Evolutionary conservation across 2,113 vertebrate genomes (phyloP).

Genomic region (Calyptommatus sinebrachiatus): DNA sequence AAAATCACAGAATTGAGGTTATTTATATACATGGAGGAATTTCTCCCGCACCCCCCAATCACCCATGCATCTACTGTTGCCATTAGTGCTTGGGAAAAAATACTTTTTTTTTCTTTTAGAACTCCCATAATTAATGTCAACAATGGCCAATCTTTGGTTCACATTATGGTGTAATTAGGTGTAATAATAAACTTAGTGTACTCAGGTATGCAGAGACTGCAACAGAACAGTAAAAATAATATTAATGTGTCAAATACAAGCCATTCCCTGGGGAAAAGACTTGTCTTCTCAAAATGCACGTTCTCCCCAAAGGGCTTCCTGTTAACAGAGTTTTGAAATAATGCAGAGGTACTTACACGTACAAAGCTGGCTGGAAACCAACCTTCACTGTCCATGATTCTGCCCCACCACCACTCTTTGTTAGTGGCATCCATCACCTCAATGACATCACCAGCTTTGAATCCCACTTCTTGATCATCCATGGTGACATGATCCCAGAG

Average conservation of each 20-base stretch:
- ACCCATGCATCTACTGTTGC: too few relatives aligned
- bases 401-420: slow-evolving; percentile 98
- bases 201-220: not conserved
- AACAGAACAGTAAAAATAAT: not conserved
- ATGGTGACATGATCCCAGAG: slow-evolving; percentile 98
- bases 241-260: not conserved
- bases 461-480: slow-evolving; percentile 96
- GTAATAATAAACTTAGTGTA: not conserved
- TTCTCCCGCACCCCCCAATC: too few relatives aligned
- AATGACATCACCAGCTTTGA: slow-evolving; percentile 93
- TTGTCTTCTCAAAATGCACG: not conserved
- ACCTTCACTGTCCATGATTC: slow-evolving; percentile 88
- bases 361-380: slow-evolving; percentile 98
- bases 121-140: too few relatives aligned
- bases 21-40: too few relatives aligned
- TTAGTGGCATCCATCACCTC: slow-evolving; percentile 95
- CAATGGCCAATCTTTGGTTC: too few relatives aligned
- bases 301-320: not conserved
- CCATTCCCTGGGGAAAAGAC: not conserved
- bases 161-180: not conserved
- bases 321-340: slow-evolving; percentile 2
- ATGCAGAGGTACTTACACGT: slow-evolving; percentile 74
- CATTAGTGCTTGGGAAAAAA: too few relatives aligned
- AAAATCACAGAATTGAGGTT: too few relatives aligned
- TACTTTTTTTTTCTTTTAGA: too few relatives aligned